Base-by-base conservation (phyloP, 2,888 invertebrate species). In the Platerodrilus igneus region DNA sequence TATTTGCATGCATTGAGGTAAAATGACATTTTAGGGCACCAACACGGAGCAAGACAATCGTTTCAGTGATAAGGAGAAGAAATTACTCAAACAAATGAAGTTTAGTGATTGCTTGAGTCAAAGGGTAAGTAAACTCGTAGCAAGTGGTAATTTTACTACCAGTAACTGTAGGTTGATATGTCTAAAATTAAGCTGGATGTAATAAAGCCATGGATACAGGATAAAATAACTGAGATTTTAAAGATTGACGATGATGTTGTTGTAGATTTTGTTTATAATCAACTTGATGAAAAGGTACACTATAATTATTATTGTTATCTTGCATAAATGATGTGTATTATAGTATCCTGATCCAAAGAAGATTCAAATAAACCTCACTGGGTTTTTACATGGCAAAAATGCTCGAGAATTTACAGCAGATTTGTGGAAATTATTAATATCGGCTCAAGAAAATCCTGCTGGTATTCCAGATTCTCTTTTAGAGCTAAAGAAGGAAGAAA, bases 331-430 rank as follows among this genome's bases (percentile, higher is more conserved):
- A 20, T 9, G 9, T 41, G 36, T 29, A 72, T 76, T 73, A 66
- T 74, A 91, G 89, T 88, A 82, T 72, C 95, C 95, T 35, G 94
- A 96, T 74, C 94, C 95, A 30, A 90, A 93, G 71, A 91, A 94
- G 72, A 97, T 99, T 86, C 97, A 99, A 79, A 99, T 99, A 63
- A 99, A 99, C 72, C 76, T 99, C 69, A 99, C 99, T 27, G 99
- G 99, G 28, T 99, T 99, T 70, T 75, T 99, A 47, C 97, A 99
- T 66, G 95, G 95, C 7, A 92, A 93, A 69, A 94, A 96, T 71
- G 95, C 99, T 10, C 79, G 97, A 22, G 84, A 90, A 56, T 99
- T 99, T 70, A 94, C 97, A 89, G 88, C 88, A 3, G 97, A 99
- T 68, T 74, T 99, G 35, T 99, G 99, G 99, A 86, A 89, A 48